Percentiles rank a stretch among this genome's conserved stretches.
Evolutionary conservation across 2,888 invertebrate genomes (phyloP).

Genomic region (Nemapogon koenigi): DNA sequence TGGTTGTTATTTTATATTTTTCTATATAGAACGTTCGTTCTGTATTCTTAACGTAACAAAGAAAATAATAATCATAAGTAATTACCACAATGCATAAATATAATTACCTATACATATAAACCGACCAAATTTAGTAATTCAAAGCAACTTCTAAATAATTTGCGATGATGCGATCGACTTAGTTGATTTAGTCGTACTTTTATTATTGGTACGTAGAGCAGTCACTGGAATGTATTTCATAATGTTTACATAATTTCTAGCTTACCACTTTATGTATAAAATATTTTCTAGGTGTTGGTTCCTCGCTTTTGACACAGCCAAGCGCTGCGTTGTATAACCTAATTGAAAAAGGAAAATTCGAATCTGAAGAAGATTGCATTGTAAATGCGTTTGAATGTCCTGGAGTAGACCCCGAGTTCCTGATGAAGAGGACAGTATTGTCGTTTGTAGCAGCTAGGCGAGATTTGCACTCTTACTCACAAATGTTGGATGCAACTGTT

Average conservation of each 20-base stretch:
- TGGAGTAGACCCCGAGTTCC: conserved; percentile 53
- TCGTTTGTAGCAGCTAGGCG: conserved; percentile 86
- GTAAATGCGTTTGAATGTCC: conserved; percentile 47
- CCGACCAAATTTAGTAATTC: too few relatives aligned
- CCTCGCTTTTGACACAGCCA: conserved; percentile 86
- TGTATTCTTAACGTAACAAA: too few relatives aligned
- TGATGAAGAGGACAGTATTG: conserved; percentile 85
- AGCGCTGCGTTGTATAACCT: conserved; percentile 85
- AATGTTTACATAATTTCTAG: neutral
- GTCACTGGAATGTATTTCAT: neutral
- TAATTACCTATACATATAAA: too few relatives aligned
- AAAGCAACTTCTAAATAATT: too few relatives aligned
- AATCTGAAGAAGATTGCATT: conserved; percentile 22
- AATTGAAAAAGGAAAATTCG: conserved; percentile 52
- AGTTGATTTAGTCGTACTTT: too few relatives aligned
- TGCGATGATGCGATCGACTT: neutral
- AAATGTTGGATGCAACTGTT: conserved; percentile 89
- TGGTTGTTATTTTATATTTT: too few relatives aligned
- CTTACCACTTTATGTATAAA: conserved; percentile 51
- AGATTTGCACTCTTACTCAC: conserved; percentile 81
- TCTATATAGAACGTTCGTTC: too few relatives aligned
- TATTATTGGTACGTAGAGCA: too few relatives aligned
- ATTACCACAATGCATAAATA: too few relatives aligned
- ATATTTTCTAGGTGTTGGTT: conserved; percentile 72
- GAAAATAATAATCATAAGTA: too few relatives aligned